Evolutionary conservation across 1,140 invertebrate genomes (phyloP), one percentile per base, ranked within the genome.

Genomic region (Drosophila bipectinata): DNA sequence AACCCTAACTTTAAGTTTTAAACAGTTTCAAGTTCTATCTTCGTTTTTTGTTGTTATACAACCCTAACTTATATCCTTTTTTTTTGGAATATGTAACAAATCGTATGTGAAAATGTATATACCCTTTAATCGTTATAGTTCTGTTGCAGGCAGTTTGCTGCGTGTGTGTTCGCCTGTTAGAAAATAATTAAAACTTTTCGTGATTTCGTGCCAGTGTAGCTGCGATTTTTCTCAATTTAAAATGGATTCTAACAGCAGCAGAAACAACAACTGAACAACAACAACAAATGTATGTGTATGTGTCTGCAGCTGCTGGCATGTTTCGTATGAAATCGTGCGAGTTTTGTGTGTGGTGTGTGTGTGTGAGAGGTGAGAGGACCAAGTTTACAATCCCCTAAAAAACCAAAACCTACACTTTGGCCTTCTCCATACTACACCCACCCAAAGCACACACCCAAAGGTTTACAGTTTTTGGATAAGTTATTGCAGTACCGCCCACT

Each of bases 161-260:
- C 57, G 73, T 61, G 64, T 77, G 64, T 79, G 82, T 79, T 82
- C 64, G 83, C 79, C 79, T 88, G 83, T 85, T 88, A 88, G 83
- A 87, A 87, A 87, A 87, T 87, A 87, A 87, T 87, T 87, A 87
- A 87, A 87, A 87, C 79, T 87, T 85, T 87, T 88, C 76, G 83
- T 87, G 82, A 87, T 88, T 87, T 88, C 82, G 82, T 87, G 83
- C 83, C 82, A 84, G 77, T 57, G 66, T 88, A 52, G 75, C 79
- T 77, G 79, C 83, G 83, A 87, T 87, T 87, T 85, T 87, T 87
- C 83, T 88, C 83, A 83, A 88, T 87, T 87, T 87, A 82, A 87
- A 87, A 87, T 83, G 83, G 76, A 87, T 88, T 88, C 83, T 49
- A 67, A 32, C 75, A 69, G 44, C 80, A 71, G 41, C 62, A 82